Base-by-base conservation (phyloP, 2,888 invertebrate species). In the Synanthedon vespiformis region DNA sequence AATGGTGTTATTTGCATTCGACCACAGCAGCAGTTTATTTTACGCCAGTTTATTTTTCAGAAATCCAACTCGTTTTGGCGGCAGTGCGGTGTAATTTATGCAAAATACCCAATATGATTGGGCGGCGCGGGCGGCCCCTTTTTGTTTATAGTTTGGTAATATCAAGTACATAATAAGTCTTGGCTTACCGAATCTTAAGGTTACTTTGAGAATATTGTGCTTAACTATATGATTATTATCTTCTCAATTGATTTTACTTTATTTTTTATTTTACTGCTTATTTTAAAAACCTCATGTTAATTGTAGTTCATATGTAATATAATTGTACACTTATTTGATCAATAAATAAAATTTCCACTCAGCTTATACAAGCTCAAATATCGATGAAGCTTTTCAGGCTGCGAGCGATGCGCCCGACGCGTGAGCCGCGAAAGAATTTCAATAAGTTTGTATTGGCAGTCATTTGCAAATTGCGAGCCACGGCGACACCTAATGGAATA, bases 391-490 rank as follows among this genome's bases (percentile, higher is more conserved):
- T 67, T 68, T 22, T 65, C 65, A 11, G 48, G 48, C 48, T 48
- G 63, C 61, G 62, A 59, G 63, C 44, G 10, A 8, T 59, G 65
- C 67, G 64, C 61, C 55, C 62, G 64, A 64, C 70, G 68, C 68
- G 72, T 73, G 70, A 67, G 67, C 72, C 72, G 76, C 68, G 71
- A 74, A 84, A 80, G 85, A 86, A 87, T 86, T 87, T 85, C 86
- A 86, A 85, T 86, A 86, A 86, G 84, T 87, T 85, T 60, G 60
- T 59, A 59, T 60, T 60, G 60, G 84, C 85, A 83, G 85, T 85
- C 84, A 85, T 87, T 87, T 83, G 84, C 85, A 85, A 86, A 87
- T 85, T 82, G 80, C 79, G 80, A 77, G 72, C 74, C 75, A 68
- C 74, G 70, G 70, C 75, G 84, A 85, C 81, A 84, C 78, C 81